Evolutionary conservation across 2,797 vertebrate genomes (phyloP).

Genomic region (Pitangus sulphuratus): DNA sequence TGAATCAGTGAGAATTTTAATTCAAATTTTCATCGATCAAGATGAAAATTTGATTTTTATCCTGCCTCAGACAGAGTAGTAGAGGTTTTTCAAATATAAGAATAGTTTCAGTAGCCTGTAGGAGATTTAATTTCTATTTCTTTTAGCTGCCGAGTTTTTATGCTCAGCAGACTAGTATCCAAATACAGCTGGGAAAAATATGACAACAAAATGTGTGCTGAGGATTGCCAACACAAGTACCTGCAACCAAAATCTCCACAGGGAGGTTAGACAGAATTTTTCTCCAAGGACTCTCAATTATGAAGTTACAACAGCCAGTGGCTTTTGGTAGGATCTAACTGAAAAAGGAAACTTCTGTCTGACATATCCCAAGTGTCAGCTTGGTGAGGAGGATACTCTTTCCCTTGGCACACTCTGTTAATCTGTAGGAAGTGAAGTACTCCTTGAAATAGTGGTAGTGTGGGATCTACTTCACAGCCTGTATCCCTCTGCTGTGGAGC

Average conservation of each 20-base stretch:
- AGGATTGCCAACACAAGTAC: not conserved
- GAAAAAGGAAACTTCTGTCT: not conserved
- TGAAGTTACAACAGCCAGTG: not conserved
- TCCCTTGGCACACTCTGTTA: not conserved
- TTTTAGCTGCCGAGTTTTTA: not conserved
- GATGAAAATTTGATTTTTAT: not conserved
- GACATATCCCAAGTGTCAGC: not conserved
- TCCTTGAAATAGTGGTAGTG: accelerated
- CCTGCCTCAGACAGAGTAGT: not conserved
- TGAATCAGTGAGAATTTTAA: not conserved
- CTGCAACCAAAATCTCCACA: not conserved
- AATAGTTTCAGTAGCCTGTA: not conserved
- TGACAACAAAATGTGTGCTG: not conserved
- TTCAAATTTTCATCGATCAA: not conserved
- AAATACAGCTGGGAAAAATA: not conserved
- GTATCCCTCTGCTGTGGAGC: accelerated
- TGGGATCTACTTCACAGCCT: not conserved
- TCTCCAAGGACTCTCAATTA: not conserved
- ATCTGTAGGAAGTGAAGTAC: not conserved
- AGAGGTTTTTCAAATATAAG: not conserved
- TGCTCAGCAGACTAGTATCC: not conserved
- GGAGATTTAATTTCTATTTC: conserved; percentile 3
- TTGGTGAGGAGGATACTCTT: not conserved
- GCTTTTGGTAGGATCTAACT: not conserved
- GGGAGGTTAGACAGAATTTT: not conserved